These are phyloP conservation scores for Chrysolina oricalcia DNA, from an alignment of 2,888 invertebrate species.

Conservation along the genomic window DNA sequence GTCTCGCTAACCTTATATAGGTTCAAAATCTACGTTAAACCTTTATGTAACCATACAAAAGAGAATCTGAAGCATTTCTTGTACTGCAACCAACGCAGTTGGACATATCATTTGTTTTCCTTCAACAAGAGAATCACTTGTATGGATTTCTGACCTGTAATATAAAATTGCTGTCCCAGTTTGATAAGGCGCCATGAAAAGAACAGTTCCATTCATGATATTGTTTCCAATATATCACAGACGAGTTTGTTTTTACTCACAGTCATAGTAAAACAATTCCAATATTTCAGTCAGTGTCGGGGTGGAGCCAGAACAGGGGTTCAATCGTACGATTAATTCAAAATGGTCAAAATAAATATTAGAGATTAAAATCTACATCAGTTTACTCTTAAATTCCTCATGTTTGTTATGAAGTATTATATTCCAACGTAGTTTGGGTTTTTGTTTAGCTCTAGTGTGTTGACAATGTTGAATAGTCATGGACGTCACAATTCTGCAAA, in stretches of 20 bases:
- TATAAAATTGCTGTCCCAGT: not conserved
- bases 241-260: slow-evolving; percentile 1
- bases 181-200: slow-evolving; percentile 8
- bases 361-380: not conserved
- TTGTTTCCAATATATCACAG: slow-evolving; percentile 21
- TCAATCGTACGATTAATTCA: not conserved
- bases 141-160: not conserved
- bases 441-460: no score
- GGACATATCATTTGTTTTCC: slow-evolving; percentile 4
- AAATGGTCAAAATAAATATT: not conserved
- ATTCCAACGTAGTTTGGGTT: no score
- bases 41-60: no score
- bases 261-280: not conserved
- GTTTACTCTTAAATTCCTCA: not conserved
- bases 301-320: not conserved
- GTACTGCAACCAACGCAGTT: not conserved
- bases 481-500: no score
- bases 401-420: no score
- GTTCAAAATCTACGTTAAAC: no score
- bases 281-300: not conserved
- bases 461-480: no score
- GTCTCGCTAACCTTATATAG: no score
- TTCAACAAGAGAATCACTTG: slow-evolving; percentile 7
- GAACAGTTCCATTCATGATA: slow-evolving; percentile 20
- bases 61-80: no score